phyloP scores from a whole-genome alignment of 2,888 invertebrate genomes.

The Crocallis elinguaria region DNA sequence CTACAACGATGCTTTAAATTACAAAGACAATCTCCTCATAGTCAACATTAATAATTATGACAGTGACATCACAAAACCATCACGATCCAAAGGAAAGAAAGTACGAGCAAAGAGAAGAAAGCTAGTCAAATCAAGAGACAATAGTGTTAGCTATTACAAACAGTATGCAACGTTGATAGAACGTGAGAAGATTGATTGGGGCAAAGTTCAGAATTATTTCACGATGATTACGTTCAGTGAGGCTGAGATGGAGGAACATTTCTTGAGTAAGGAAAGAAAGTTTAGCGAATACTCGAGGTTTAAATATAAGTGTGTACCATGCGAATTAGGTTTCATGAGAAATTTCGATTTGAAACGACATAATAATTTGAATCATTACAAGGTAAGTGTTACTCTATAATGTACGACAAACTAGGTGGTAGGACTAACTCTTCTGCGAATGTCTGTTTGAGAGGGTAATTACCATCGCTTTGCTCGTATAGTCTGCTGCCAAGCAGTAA shows the following conservation, averaged over 20 bases:
- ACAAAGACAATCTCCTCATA: too few species aligned
- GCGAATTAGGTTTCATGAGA: constrained; percentile 24
- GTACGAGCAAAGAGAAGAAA: constrained; percentile 16
- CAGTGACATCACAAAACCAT: not conserved
- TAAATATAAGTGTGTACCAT: constrained; percentile 32
- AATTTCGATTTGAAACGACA: constrained; percentile 31
- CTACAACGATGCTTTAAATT: not conserved
- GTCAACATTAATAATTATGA: not conserved
- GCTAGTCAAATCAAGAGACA: constrained; percentile 18
- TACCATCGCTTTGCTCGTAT: too few species aligned
- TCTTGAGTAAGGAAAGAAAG: constrained; percentile 36
- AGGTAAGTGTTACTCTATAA: constrained; percentile 27
- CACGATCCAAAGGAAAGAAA: not conserved
- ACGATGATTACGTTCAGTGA: constrained; percentile 28
- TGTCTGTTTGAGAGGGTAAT: too few species aligned
- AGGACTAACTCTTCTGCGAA: too few species aligned
- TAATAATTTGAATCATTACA: constrained; percentile 35
- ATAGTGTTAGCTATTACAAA: constrained; percentile 24
- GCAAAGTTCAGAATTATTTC: constrained; percentile 26
- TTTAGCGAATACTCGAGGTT: constrained; percentile 24
- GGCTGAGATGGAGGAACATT: constrained; percentile 29
- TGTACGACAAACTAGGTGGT: too few species aligned
- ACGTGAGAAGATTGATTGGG: constrained; percentile 33
- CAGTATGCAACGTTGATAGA: constrained; percentile 23
- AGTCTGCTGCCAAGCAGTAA: too few species aligned